phyloP scores from a whole-genome alignment of 2,888 invertebrate species.

The Autographa pulchrina region DNA sequence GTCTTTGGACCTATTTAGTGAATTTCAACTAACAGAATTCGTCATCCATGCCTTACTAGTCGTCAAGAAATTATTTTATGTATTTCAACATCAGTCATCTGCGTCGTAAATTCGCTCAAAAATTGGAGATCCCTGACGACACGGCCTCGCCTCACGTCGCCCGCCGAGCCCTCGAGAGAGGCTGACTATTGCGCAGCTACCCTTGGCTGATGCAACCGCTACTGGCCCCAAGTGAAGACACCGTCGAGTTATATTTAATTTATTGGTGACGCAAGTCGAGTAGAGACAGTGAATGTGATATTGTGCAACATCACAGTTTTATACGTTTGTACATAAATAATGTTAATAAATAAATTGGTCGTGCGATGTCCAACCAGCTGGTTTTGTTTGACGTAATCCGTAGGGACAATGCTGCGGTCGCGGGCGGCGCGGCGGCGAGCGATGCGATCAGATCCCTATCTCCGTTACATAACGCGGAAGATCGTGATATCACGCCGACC shows the following conservation, averaged over 20 bases:
- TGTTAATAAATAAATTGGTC: conserved; percentile 79
- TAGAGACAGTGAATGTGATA: conserved; percentile 84
- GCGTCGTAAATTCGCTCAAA: neutral
- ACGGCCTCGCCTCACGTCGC: conserved; percentile 7
- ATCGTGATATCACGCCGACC: conserved; percentile 42
- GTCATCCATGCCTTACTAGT: neutral
- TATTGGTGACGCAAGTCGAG: conserved; percentile 82
- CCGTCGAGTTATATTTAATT: conserved; percentile 73
- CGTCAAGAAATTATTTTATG: neutral
- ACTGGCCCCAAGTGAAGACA: conserved; percentile 62
- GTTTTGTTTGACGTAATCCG: conserved; percentile 75
- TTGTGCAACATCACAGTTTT: conserved; percentile 83
- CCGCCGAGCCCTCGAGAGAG: conserved; percentile 37
- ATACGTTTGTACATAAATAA: conserved; percentile 85
- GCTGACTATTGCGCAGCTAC: conserved; percentile 35
- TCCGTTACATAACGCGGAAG: conserved; percentile 54
- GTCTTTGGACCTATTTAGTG: neutral
- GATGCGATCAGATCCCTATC: conserved; percentile 58
- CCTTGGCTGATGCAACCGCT: conserved; percentile 58
- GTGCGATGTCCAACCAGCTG: conserved; percentile 70
- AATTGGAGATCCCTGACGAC: neutral
- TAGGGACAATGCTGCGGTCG: conserved; percentile 57
- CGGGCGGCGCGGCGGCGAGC: conserved; percentile 12
- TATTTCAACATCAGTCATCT: neutral
- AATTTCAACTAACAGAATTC: neutral